Base-by-base conservation (phyloP, 2,797 vertebrate species). In the Ctenosaura bakeri region DNA sequence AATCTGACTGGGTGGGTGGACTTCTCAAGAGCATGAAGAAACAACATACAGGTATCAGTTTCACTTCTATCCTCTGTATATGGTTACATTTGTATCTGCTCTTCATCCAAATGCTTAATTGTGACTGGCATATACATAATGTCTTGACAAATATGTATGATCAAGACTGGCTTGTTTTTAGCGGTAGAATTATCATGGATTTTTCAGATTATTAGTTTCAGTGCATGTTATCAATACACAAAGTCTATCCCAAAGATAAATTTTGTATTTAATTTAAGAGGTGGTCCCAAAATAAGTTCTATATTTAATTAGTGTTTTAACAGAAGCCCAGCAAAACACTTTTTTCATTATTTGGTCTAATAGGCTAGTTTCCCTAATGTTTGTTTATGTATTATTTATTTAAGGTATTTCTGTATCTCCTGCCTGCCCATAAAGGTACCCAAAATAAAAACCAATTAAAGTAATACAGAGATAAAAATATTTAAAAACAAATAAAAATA, bases 181-280 rank as follows among this genome's bases (percentile, higher is more conserved):
- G 8, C n/a, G 4, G 38, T 62, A 82, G 10, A 38, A 59, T 38
- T 62, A 56, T 59, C 59, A 16, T 56, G 2, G 54, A 35, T 38
- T 24, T 56, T 38, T 35, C 32, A 82, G 50, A 56, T 1, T 20
- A 56, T 84, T 24, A 80, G 35, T 88, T 52, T 80, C 24, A 14
- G n/a, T 35, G 32, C 16, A 69, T 46, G 81, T 81, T 79, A 62
- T 78, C 38, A 88, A 59, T 14, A 74, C n/a, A 85, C 26, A 85
- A 56, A 46, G n/a, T 46, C 8, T 64, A 46, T 14, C 10, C 38
- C 74, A 78, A 62, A 13, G 35, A 77, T 32, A 46, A 64, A 6
- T 52, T 85, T 50, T 71, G n/a, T 20, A 32, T 59, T 76, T 76
- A 71, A 86, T 74, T 86, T 29, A 86, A 76, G 26, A 73, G 5